Base-by-base conservation (phyloP, 2,113 vertebrate genomes). In the Scortum barcoo region DNA sequence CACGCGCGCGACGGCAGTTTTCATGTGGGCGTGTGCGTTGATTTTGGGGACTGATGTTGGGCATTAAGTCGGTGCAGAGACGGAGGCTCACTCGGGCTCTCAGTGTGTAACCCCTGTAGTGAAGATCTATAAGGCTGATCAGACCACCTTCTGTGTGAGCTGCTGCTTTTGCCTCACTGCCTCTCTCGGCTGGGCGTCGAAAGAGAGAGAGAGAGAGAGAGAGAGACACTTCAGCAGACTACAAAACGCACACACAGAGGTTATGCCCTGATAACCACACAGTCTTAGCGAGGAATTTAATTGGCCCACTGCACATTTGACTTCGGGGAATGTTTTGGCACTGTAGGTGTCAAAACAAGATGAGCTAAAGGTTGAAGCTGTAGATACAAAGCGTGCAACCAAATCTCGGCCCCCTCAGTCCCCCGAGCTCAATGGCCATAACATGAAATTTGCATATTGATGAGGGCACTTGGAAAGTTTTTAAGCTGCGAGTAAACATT, bases 71-170 rank as follows among this genome's bases (percentile, higher is more conserved):
- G 9, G 67, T 22, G 28, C 68, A 61, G 57, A 81, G 75, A 76
- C 33, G 38, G 76, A 48, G 72, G 67, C 61, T 75, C 78, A 68
- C 70, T 80, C 20, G 2, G 58, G 85, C 76, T 83, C 78, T 66
- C 36, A 46, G 78, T 16, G 60, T 19, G 67, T 22, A 76, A 76
- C 87, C 87, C 90, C 89, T 26, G 90, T 58, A 40, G 92, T 56
- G 90, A 84, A 61, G 91, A 93, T 93, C 92, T 87, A 85, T 90
- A 81, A 60, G 51, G 69, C 80, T 81, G 90, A 91, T 92, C 83
- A 90, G 89, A 93, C 90, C 91, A 79, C 90, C 90, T 58, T 71
- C 85, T 80, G 86, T 12, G 81, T 10, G 76, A 83, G 85, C 85
- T 56, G 85, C 85, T 62, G 82, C 76, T 75, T 76, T 75, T 51